Conservation (phyloP, 2,797 vertebrate species). For the Pelobates cultripes region DNA sequence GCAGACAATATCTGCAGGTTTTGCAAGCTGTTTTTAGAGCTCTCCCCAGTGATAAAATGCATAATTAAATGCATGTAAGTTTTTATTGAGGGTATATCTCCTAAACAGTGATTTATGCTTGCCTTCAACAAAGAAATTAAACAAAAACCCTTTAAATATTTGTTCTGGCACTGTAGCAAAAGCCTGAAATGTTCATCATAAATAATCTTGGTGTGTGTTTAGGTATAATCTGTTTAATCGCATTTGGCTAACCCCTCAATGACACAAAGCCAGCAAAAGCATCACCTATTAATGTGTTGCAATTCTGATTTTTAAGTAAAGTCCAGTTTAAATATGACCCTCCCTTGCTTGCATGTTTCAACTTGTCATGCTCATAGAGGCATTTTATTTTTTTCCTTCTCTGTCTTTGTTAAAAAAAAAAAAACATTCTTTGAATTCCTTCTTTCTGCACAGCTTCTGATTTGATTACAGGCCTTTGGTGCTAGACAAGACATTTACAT, state of each 20-base stretch:
- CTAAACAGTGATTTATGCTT: too few relatives aligned
- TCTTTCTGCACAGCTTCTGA: background rate
- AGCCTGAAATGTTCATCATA: too few relatives aligned
- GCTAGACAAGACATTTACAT: background rate
- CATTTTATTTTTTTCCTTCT: conserved; percentile 17
- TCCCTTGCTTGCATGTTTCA: conserved; percentile 13
- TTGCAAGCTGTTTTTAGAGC: too few relatives aligned
- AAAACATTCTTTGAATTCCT: conserved; percentile 39
- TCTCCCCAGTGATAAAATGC: too few relatives aligned
- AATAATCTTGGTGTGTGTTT: too few relatives aligned
- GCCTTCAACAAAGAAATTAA: too few relatives aligned
- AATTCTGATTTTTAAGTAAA: background rate
- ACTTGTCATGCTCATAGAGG: conserved; percentile 20
- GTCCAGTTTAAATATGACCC: conserved; percentile 10
- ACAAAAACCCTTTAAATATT: too few relatives aligned
- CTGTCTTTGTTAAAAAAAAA: background rate
- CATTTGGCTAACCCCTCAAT: background rate
- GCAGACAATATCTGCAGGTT: too few relatives aligned
- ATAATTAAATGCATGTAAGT: too few relatives aligned
- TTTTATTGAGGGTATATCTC: too few relatives aligned
- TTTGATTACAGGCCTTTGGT: conserved; percentile 9
- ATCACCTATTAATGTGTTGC: background rate
- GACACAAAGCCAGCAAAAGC: background rate
- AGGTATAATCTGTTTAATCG: too few relatives aligned
- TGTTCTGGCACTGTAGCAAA: too few relatives aligned